phyloP scores from a whole-genome alignment of 2,888 invertebrate genomes.

The Ellobium chinense region DNA sequence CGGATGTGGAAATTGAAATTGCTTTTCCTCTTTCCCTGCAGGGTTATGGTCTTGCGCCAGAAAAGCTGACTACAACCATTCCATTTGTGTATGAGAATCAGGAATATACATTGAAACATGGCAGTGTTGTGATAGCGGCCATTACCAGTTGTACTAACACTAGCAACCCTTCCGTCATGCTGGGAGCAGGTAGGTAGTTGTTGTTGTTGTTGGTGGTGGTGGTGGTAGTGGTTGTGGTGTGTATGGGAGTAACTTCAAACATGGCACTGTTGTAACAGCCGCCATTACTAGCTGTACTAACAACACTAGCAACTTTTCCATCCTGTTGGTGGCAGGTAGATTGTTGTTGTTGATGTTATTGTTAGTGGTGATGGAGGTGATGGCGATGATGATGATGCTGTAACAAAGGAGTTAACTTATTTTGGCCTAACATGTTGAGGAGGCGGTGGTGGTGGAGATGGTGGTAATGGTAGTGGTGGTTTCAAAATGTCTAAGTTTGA shows the following conservation, averaged over 20 bases:
- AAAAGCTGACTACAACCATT: constrained; percentile 83
- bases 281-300: constrained; percentile 99
- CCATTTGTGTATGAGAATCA: constrained; percentile 90
- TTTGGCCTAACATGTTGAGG: too few species aligned
- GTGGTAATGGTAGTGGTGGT: too few species aligned
- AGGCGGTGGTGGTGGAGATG: too few species aligned
- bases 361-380: too few species aligned
- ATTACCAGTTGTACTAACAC: constrained; percentile 99
- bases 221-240: too few species aligned
- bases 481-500: too few species aligned
- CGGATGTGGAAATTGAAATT: too few species aligned
- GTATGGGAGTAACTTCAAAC: too few species aligned
- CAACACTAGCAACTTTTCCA: constrained; percentile 98
- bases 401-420: too few species aligned
- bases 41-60: constrained; percentile 89
- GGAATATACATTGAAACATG: constrained; percentile 90
- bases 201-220: too few species aligned
- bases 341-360: too few species aligned
- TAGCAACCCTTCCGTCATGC: constrained; percentile 98
- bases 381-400: too few species aligned
- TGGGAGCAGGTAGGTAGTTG: constrained; percentile 92
- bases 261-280: constrained; percentile 97
- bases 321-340: constrained; percentile 94
- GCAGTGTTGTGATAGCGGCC: constrained; percentile 97
- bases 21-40: constrained; percentile 82